Base-by-base conservation (phyloP, 2,113 vertebrate species). In the Plecturocebus donacophilus region DNA sequence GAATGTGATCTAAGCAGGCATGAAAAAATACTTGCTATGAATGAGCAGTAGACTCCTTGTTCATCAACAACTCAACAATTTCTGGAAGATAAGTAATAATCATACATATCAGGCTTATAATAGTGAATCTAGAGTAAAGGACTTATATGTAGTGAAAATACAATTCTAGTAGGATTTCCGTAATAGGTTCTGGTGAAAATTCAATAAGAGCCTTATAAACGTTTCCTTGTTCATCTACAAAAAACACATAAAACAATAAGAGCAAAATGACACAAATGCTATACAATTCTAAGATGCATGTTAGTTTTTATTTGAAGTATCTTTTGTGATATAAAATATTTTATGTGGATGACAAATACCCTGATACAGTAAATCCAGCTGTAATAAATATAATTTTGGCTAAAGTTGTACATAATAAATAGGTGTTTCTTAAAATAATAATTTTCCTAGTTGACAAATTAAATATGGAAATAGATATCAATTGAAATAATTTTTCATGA, bases 181-280 rank as follows among this genome's bases (percentile, higher is more conserved):
- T 61, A 52, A 7, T 58, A 47, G 8, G 88, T 96, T 84, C 21
- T 87, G 30, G 27, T 81, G 64, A 80, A 96, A 97, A 97, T 95
- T 95, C 56, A 97, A 97, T 42, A 40, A 77, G 42, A 70, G 4
- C 9, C 4, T 35, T 70, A 10, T n/a, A 82, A 83, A 49, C 75
- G 32, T 12, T 47, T 82, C 68, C 40, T 79, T 83, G 0, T n/a
- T 68, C 58, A 90, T 77, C 11, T 64, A 35, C 83, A 71, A 84
- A 4, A 87, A 90, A 84, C 10, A 68, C 4, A n/a, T 56, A 64
- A 81, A 86, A 79, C 19, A 12, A 42, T 47, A 35, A 81, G 12
- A 87, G 4, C 35, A 92, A 88, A 92, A 40, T 38, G 27, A 49
- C 23, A 89, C 14, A n/a, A 85, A 94, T 61, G 32, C 8, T 2